Base-by-base conservation (phyloP, 2,113 vertebrate species). In the Eurystomus gularis region DNA sequence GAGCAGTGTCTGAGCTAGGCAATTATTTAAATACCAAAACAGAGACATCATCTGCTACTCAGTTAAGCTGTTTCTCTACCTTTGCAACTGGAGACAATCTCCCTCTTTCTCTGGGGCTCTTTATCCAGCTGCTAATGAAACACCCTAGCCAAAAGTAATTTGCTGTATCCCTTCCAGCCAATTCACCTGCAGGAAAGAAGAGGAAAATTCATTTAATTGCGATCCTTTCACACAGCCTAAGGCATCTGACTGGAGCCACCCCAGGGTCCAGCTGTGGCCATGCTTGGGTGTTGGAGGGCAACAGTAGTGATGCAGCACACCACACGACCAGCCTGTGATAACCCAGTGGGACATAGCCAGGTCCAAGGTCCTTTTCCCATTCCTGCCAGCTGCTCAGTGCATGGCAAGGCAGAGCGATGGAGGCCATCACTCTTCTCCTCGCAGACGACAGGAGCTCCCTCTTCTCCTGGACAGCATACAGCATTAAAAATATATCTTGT, bases 391-490 rank as follows among this genome's bases (percentile, higher is more conserved):
- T 49, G 31, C 31, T 39, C 21, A 29, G 16, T 11, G 26, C 61
- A 5, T 0, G 11, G 54, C 0, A 2, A 62, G 20, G 54, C 28
- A 1, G 0, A 46, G 48, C 0, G 1, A 23, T 5, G 25, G 21
- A 58, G 23, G 15, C 16, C 75, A 70, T n/a, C 0, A 2, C 26
- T 48, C 48, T 48, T 37, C 64, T 66, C 35, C 68, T 33, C 3
- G 1, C 31, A 28, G 18, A 19, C 6, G 20, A 26, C n/a, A 64
- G 35, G n/a, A 64, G 29, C 51, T 37, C 35, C 49, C 40, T 73
- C 62, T 39, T 70, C 55, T 69, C 61, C 60, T 13, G 84, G 78
- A 44, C 60, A 29, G 64, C 26, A 35, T 1, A 48, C 24, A 7
- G 42, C 78, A 51, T 40, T 66, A 77, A 72, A 72, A 64, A 78